Conservation (phyloP, 1,140 invertebrate species). For the Ips nitidus region DNA sequence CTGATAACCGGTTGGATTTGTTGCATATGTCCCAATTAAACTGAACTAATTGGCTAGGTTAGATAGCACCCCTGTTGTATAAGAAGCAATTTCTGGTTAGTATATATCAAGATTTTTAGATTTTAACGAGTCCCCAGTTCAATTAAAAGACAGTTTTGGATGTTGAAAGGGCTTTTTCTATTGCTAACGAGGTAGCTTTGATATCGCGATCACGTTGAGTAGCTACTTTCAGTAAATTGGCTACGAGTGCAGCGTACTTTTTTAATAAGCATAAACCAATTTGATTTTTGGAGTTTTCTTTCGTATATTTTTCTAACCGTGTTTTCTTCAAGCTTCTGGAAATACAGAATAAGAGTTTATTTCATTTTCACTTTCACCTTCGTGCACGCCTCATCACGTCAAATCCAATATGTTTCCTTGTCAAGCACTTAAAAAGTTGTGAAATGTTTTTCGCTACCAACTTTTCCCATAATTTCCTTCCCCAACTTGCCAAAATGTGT, state of each 20-base stretch:
- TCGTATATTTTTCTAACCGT: too few species aligned
- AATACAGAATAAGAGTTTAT: too few species aligned
- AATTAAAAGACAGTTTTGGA: constrained; percentile 4
- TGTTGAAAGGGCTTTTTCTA: constrained; percentile 1
- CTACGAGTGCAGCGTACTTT: too few species aligned
- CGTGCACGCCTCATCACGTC: neutral
- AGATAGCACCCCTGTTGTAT: neutral
- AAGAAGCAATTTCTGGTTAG: constrained; percentile 3
- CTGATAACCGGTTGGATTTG: too few species aligned
- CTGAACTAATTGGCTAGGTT: neutral
- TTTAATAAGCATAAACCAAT: too few species aligned
- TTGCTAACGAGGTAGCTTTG: neutral
- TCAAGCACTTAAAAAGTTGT: neutral
- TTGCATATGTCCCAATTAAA: neutral
- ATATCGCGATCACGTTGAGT: too few species aligned
- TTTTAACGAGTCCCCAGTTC: constrained; percentile 3
- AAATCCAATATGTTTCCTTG: neutral
- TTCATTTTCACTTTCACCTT: neutral
- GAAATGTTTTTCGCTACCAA: constrained; percentile 3
- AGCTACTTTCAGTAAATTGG: too few species aligned
- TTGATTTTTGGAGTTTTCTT: too few species aligned
- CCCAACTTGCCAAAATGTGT: neutral
- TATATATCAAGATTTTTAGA: neutral
- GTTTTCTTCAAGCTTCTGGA: too few species aligned
- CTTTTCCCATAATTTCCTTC: neutral